Conservation (phyloP, 2,113 vertebrate species). For the Callionymus lyra region DNA sequence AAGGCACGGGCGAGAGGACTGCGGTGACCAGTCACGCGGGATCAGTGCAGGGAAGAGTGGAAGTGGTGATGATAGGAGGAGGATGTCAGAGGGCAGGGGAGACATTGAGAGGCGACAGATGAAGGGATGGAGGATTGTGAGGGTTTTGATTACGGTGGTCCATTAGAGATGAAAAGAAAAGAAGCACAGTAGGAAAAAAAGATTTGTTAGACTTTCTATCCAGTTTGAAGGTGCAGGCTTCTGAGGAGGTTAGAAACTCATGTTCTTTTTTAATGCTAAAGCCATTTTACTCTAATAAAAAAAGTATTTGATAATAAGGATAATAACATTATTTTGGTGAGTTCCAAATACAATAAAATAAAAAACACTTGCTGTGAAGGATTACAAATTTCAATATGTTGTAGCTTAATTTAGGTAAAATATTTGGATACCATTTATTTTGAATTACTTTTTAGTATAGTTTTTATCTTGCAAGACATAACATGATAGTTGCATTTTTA, state of each 20-base stretch:
- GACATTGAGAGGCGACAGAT: constrained; percentile 4
- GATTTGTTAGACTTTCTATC: constrained; percentile 50
- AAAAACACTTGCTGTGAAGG: no score
- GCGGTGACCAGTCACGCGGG: constrained; percentile 53
- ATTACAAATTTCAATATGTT: no score
- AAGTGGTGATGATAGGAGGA: background rate
- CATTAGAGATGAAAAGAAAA: constrained; percentile 47
- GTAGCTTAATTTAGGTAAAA: no score
- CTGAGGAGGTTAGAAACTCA: background rate
- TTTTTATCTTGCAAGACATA: no score
- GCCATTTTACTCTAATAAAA: no score
- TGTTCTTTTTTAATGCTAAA: no score
- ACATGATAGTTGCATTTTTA: no score
- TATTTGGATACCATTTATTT: no score
- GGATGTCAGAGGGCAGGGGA: constrained; percentile 8
- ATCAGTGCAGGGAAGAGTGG: constrained; percentile 47
- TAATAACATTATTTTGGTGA: no score
- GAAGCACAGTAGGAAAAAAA: constrained; percentile 49
- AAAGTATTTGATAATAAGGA: no score
- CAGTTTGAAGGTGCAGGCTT: constrained; percentile 18
- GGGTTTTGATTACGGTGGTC: constrained; percentile 38
- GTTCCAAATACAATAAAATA: no score
- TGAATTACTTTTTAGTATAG: no score
- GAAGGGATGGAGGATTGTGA: constrained; percentile 14
- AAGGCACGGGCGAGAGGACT: constrained; percentile 95